Percentiles rank a stretch among this genome's conserved stretches.
Evolutionary conservation across 2,888 invertebrate genomes (phyloP).

Genomic region (Megaustenia siamemsis): DNA sequence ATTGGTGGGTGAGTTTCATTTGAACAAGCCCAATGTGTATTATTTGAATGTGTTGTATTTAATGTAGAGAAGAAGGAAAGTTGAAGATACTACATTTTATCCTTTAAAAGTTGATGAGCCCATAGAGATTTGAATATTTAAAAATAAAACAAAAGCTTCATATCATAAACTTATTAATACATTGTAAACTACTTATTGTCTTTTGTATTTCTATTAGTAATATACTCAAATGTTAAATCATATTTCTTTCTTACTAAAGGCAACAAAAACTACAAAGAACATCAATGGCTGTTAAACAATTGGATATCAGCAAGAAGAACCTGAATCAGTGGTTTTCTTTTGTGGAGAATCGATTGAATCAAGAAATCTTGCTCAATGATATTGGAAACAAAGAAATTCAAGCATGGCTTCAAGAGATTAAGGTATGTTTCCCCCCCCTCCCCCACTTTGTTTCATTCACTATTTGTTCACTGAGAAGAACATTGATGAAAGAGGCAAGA

Average conservation of each 20-base stretch:
- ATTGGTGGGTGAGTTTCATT: too few species aligned
- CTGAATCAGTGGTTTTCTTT: conserved; percentile 75
- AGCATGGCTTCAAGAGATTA: conserved; percentile 68
- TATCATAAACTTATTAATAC: background rate
- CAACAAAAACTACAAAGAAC: conserved; percentile 87
- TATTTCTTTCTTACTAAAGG: conserved; percentile 81
- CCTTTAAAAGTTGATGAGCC: too few species aligned
- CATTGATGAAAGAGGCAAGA: too few species aligned
- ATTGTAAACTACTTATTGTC: background rate
- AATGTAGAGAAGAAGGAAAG: too few species aligned
- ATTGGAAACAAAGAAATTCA: conserved; percentile 73
- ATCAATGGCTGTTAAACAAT: conserved; percentile 75
- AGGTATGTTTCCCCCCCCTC: conserved; percentile 65
- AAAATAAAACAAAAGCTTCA: too few species aligned
- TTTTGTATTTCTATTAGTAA: background rate
- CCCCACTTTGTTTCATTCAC: too few species aligned
- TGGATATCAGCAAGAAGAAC: conserved; percentile 76
- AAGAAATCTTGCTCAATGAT: conserved; percentile 69
- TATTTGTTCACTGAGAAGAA: too few species aligned
- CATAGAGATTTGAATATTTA: too few species aligned
- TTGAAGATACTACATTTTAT: too few species aligned
- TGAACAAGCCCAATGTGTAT: too few species aligned
- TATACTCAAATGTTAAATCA: background rate
- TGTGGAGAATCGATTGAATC: conserved; percentile 74
- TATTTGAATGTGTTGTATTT: too few species aligned